Percentiles rank a stretch among this genome's conserved stretches.
Evolutionary conservation across 2,888 invertebrate species (phyloP).

Genomic region (Lobophora halterata): DNA sequence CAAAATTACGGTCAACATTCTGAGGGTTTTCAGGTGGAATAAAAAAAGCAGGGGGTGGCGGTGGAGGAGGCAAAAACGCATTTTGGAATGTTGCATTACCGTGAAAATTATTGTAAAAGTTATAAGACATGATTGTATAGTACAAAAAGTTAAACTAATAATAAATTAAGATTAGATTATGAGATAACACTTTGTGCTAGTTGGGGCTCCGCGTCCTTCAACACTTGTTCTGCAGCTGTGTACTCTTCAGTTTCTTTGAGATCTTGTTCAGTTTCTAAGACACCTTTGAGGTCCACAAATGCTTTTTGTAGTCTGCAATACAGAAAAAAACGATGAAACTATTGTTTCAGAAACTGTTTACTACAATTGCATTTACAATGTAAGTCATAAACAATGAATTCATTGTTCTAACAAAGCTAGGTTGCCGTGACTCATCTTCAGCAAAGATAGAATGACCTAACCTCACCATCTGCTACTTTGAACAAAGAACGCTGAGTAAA

Average conservation of each 20-base stretch:
- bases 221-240: conserved; percentile 82
- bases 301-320: conserved; percentile 85
- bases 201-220: conserved; percentile 84
- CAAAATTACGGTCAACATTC: conserved; percentile 38
- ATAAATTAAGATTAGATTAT: conserved; percentile 37
- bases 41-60: conserved; percentile 41
- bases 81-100: conserved; percentile 67
- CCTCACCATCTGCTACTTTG: conserved; percentile 13
- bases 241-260: conserved; percentile 88
- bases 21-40: conserved; percentile 36
- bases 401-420: too few relatives aligned
- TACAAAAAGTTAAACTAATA: conserved; percentile 45
- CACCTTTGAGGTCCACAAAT: conserved; percentile 86
- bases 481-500: conserved; percentile 16
- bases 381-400: background rate
- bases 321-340: background rate
- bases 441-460: conserved; percentile 4
- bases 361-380: too few relatives aligned
- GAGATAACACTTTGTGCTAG: conserved; percentile 61
- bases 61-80: conserved; percentile 44
- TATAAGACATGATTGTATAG: conserved; percentile 68
- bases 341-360: background rate
- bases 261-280: conserved; percentile 87
- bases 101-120: conserved; percentile 58
- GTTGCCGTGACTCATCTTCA: conserved; percentile 8